Evolutionary conservation across 2,113 vertebrate genomes (phyloP), one percentile per base, ranked within the genome.

Genomic region (Xiphophorus maculatus): DNA sequence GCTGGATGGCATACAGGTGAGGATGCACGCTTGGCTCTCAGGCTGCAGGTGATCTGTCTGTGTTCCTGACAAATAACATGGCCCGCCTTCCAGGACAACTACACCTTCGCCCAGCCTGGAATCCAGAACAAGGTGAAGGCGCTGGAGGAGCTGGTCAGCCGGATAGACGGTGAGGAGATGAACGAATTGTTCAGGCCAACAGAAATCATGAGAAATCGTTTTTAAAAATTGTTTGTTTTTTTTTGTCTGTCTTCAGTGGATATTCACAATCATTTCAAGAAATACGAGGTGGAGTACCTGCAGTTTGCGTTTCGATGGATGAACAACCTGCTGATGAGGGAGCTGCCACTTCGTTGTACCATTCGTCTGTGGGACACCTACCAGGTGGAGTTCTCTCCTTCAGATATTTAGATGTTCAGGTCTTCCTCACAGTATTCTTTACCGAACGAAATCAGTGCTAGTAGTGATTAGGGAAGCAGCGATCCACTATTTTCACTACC

Each of bases 121-220:
- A 99, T 99, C 91, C 98, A 99, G 94, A 99, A 96, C 92, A 99
- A 99, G 84, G 98, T 99, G 80, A 98, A 98, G 88, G 98, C 97
- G 3, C 90, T 99, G 87, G 97, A 99, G 91, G 97, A 99, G 92
- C 96, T 99, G 1, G 96, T 99, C 84, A 96, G 97, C 92, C 92
- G 98, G 71, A 99, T 99, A 0, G 98, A 99, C 92, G 97, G 98
- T 99, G 91, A 93, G 96, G 32, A 40, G 60, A 29, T 64, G 48
- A 29, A 27, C 9, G 4, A 28, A 30, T 5, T 3, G 28, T 32
- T 51, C 14, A 15, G 13, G 25, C 44, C 63, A 44, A 28, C 15
- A 25, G 9, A n/a, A 40, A 58, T 54, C 19, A 7, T 32, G 44
- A 19, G 17, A 48, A 48, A 48, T 48, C 1, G 4, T 5, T 6